Conservation (phyloP, 2,888 invertebrate genomes). For the Malthinus flaveolus region DNA sequence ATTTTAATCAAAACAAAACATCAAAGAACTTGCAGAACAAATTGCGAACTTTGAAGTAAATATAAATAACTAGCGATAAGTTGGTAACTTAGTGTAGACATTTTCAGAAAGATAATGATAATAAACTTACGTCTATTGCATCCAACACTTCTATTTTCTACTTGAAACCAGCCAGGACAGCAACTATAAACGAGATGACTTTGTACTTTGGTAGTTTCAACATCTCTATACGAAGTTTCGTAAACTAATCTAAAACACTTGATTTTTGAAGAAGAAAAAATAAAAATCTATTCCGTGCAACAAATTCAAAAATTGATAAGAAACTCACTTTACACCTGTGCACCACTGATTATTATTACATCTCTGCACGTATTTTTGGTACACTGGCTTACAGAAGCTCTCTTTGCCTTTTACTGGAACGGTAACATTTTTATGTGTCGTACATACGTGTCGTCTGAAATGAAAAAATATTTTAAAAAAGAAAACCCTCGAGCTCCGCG, state of each 20-base stretch:
- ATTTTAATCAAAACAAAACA: no score
- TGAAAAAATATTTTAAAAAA: constrained; percentile 20
- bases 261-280: background rate
- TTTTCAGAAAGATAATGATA: background rate
- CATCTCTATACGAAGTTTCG: constrained; percentile 59
- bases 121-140: constrained; percentile 64
- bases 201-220: constrained; percentile 51
- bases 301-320: constrained; percentile 9
- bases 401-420: constrained; percentile 58
- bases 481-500: no score
- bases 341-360: constrained; percentile 59
- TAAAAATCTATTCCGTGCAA: background rate
- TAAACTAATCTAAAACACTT: constrained; percentile 55
- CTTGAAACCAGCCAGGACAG: constrained; percentile 66
- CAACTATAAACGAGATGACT: constrained; percentile 59
- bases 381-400: constrained; percentile 58
- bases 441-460: constrained; percentile 60
- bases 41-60: no score
- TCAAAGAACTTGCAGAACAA: no score
- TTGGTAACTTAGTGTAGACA: background rate
- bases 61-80: no score
- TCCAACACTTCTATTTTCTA: constrained; percentile 59
- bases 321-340: constrained; percentile 54
- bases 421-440: constrained; percentile 56
- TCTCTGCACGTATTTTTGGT: constrained; percentile 57